These are phyloP conservation scores for Anthonomus grandis DNA, from an alignment of 1,140 invertebrate species.

Conservation along the genomic window DNA sequence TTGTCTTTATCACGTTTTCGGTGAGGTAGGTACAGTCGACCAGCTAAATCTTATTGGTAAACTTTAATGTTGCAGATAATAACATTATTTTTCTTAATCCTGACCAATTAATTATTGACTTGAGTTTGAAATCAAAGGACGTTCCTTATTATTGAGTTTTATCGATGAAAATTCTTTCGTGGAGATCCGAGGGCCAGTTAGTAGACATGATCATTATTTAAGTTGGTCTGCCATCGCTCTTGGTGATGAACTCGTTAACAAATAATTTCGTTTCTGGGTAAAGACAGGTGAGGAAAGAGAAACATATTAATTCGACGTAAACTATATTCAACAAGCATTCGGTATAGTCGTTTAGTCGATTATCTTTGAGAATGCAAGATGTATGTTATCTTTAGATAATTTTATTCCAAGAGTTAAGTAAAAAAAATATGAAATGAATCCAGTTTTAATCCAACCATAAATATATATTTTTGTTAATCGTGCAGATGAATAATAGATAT, in stretches of 20 bases:
- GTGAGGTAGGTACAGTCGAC: conserved; percentile 43
- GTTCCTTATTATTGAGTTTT: background rate
- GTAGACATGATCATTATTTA: background rate
- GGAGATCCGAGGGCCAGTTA: background rate
- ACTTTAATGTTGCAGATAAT: background rate
- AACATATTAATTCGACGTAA: too few species aligned
- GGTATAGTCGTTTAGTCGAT: too few species aligned
- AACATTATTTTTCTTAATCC: background rate
- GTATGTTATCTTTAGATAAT: too few species aligned
- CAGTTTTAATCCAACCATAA: too few species aligned
- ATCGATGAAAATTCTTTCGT: background rate
- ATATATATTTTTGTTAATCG: too few species aligned
- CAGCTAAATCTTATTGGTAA: conserved; percentile 10
- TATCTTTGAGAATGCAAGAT: too few species aligned
- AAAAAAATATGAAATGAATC: too few species aligned
- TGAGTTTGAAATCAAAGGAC: background rate
- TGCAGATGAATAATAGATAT: too few species aligned
- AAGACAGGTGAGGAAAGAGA: conserved; percentile 32
- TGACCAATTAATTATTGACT: too few species aligned
- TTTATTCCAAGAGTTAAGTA: too few species aligned
- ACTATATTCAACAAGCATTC: too few species aligned
- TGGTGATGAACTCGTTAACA: conserved; percentile 41
- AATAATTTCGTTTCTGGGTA: conserved; percentile 37
- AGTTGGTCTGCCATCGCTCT: conserved; percentile 6
- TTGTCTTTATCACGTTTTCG: conserved; percentile 46